Base-by-base conservation (phyloP, 2,888 invertebrate genomes). In the Axea sp. region DNA sequence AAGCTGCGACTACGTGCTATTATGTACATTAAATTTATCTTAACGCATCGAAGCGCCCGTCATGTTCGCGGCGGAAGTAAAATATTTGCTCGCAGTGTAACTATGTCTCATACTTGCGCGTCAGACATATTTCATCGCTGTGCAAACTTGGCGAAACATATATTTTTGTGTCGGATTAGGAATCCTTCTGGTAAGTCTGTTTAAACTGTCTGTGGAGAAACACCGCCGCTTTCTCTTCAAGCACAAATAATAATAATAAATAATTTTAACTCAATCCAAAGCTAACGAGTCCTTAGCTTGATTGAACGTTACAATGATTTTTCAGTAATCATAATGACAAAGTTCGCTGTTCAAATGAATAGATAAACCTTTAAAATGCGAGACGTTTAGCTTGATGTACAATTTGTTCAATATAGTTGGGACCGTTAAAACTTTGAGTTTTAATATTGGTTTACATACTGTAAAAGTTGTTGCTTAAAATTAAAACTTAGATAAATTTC, bases 101-200 rank as follows among this genome's bases (percentile, higher is more conserved):
- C 51, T 45, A 41, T 72, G 51, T 51, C 53, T 68, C 53, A 31
- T 8, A 6, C 7, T 37, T 28, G 19, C 51, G 51, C 60, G 69
- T 75, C 75, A 74, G 64, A 65, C 55, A 64, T 67, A 51, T 51
- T 39, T 53, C 35, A 57, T 65, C 57, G 65, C 65, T 64, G 73
- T 59, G 75, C 75, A 80, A 80, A 80, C 73, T 64, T 62, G 49
- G 67, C 47, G 75, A 75, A 65, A 75, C 77, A 68, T 77, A 72
- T 81, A 80, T 81, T 82, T 80, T 80, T 78, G 69, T 71, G 72
- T 51, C 57, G 76, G 78, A 80, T 80, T 77, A 79, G 75, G 67
- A 76, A 77, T 79, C 77, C 79, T 72, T 73, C 68, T 76, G 71
- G 76, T 79, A 78, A 79, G 78, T 78, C 79, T 65, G 77, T 76